Conservation (phyloP, 1,140 invertebrate genomes). For the Drosophila lacteicornis region DNA sequence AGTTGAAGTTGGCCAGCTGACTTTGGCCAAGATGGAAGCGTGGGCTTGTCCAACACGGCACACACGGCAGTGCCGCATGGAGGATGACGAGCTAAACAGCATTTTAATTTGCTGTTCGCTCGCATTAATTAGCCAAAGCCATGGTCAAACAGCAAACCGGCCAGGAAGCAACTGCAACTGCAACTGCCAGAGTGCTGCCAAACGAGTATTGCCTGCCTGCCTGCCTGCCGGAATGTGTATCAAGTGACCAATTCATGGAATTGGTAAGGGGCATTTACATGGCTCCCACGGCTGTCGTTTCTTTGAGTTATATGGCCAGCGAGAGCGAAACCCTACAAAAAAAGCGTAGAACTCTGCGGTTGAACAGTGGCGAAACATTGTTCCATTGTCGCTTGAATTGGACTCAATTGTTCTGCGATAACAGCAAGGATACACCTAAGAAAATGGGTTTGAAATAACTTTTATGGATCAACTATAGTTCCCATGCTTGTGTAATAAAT, state of each 20-base stretch:
- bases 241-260: constrained; percentile 75
- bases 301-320: constrained; percentile 52
- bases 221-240: constrained; percentile 62
- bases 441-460: background rate
- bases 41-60: constrained; percentile 35
- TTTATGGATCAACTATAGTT: background rate
- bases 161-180: constrained; percentile 22
- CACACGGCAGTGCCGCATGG: constrained; percentile 21
- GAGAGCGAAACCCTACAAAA: constrained; percentile 58
- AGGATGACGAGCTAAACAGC: constrained; percentile 63
- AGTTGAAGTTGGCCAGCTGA: constrained; percentile 8
- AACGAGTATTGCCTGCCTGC: constrained; percentile 9
- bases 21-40: constrained; percentile 40
- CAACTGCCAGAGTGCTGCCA: constrained; percentile 3
- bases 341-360: constrained; percentile 12
- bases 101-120: constrained; percentile 73
- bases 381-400: constrained; percentile 11
- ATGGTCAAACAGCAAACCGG: constrained; percentile 20
- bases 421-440: background rate
- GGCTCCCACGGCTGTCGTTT: constrained; percentile 76
- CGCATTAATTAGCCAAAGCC: constrained; percentile 73
- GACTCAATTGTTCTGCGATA: background rate
- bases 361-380: constrained; percentile 38
- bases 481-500: background rate
- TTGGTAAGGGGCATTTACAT: constrained; percentile 63